Percentiles rank a stretch among this genome's conserved stretches.
These are phyloP conservation scores for Origma solitaria DNA, from an alignment of 2,113 vertebrate genomes.

Conservation along the genomic window DNA sequence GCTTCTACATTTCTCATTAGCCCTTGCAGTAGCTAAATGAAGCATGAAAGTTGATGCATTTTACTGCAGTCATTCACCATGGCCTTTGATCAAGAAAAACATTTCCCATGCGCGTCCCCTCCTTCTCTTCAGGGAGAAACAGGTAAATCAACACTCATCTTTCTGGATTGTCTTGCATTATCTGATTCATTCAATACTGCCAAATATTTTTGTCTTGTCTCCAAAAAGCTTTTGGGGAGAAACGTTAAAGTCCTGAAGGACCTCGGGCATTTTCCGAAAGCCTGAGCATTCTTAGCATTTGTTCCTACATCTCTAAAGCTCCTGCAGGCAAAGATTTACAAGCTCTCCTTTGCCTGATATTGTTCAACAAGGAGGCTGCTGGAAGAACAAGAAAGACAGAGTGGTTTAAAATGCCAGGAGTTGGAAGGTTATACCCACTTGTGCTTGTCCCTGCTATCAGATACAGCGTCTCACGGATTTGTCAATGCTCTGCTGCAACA, in stretches of 20 bases:
- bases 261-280: neutral
- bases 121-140: neutral
- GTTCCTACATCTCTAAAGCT: conserved; percentile 34
- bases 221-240: neutral
- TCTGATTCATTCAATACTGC: neutral
- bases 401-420: neutral
- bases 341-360: conserved; percentile 18
- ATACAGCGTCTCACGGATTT: neutral
- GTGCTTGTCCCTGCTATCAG: neutral
- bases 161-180: neutral
- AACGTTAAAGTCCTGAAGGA: neutral
- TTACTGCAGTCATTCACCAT: neutral
- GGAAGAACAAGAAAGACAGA: conserved; percentile 44
- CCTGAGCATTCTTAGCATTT: conserved; percentile 48
- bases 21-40: neutral
- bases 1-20: neutral
- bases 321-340: conserved; percentile 34
- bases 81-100: neutral
- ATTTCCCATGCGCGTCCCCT: neutral
- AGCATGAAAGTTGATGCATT: neutral
- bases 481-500: neutral
- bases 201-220: conserved; percentile 36
- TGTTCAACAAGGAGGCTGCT: conserved; percentile 22
- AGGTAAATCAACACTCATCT: conserved; percentile 13
- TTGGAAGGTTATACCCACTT: neutral